Conservation (phyloP, 92 coral and sea anemone genomes). For the Phenganax marumi region DNA sequence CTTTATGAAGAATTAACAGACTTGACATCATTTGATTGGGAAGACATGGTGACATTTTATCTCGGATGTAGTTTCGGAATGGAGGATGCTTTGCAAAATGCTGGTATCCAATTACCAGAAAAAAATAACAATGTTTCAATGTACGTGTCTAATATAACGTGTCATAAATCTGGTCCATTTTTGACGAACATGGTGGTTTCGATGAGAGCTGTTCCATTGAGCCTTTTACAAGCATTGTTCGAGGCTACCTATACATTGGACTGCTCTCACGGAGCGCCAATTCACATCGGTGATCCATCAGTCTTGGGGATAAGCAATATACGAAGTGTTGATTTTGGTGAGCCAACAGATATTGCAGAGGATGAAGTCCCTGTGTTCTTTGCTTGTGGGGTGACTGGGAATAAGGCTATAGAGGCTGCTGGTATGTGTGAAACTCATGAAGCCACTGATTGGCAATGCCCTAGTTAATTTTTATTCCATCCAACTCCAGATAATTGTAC, state of each 20-base stretch:
- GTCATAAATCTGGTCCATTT: constrained; percentile 70
- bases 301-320: constrained; percentile 68
- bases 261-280: constrained; percentile 90
- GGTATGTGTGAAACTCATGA: not conserved
- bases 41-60: constrained; percentile 80
- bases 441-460: too few relatives aligned
- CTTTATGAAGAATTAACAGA: constrained; percentile 29
- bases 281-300: constrained; percentile 88
- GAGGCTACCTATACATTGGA: constrained; percentile 71
- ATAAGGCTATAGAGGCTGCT: constrained; percentile 31
- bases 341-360: constrained; percentile 46
- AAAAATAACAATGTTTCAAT: constrained; percentile 69
- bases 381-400: constrained; percentile 35
- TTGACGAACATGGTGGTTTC: constrained; percentile 74
- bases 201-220: constrained; percentile 74
- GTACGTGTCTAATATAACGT: constrained; percentile 68
- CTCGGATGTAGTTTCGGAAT: constrained; percentile 93
- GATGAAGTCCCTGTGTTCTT: constrained; percentile 74
- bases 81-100: constrained; percentile 69
- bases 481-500: too few relatives aligned
- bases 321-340: constrained; percentile 56
- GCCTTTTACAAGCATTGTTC: constrained; percentile 67
- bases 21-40: constrained; percentile 61
- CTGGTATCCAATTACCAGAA: constrained; percentile 58
- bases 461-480: too few relatives aligned